phyloP scores from a whole-genome alignment of 2,113 vertebrate species.

The Glareola pratincola region DNA sequence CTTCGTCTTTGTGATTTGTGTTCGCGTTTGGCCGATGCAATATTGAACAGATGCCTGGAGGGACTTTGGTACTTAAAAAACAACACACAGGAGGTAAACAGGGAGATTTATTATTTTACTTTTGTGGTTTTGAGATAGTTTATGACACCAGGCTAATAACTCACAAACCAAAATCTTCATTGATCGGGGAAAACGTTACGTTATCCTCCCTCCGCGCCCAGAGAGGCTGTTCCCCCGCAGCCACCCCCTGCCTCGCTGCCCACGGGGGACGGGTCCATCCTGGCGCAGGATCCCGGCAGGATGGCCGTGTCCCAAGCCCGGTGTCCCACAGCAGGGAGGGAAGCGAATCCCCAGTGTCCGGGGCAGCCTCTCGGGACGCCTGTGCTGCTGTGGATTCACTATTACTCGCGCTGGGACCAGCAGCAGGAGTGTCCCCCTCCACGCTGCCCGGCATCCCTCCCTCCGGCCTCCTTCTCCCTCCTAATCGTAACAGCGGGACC shows the following conservation, averaged over 20 bases:
- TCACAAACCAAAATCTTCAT: conserved; percentile 58
- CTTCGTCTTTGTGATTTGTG: neutral
- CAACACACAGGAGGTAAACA: neutral
- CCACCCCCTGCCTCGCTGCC: neutral
- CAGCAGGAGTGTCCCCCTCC: neutral
- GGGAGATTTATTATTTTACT: conserved; percentile 58
- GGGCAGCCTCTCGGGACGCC: neutral
- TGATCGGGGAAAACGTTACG: conserved; percentile 22
- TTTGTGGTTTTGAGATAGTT: conserved; percentile 62
- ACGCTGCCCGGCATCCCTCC: neutral
- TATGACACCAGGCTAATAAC: conserved; percentile 65
- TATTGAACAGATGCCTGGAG: conserved; percentile 18
- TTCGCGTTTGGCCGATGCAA: neutral
- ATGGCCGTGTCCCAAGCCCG: fast-evolving
- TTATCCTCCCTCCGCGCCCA: neutral
- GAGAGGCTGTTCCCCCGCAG: neutral
- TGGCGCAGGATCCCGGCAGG: neutral
- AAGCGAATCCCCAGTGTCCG: neutral
- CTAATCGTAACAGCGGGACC: neutral
- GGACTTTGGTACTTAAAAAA: neutral
- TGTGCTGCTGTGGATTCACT: fast-evolving
- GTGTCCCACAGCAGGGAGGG: neutral
- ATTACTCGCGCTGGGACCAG: fast-evolving
- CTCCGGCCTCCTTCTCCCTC: neutral
- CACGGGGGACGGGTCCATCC: neutral